phyloP scores from a whole-genome alignment of 1,140 invertebrate genomes.

The Calephelis nemesis region DNA sequence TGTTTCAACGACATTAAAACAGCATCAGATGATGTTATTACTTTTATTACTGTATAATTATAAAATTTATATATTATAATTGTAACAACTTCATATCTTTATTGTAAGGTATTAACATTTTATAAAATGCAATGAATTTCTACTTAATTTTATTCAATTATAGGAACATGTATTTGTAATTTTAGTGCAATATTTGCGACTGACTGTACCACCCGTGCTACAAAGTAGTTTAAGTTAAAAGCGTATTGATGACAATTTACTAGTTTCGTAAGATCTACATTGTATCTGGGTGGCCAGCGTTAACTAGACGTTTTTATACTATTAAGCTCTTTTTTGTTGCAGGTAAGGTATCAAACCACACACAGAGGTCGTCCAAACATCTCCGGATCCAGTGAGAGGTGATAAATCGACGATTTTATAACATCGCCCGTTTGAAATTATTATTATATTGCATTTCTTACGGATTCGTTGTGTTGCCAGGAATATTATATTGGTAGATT shows the following conservation, averaged over 20 bases:
- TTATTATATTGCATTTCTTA: too few species aligned
- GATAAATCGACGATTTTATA: conserved; percentile 44
- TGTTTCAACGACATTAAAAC: too few species aligned
- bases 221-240: conserved; percentile 14
- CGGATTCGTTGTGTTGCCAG: neutral
- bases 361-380: conserved; percentile 35
- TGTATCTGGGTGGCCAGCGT: conserved; percentile 15
- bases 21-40: too few species aligned
- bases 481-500: too few species aligned
- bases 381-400: conserved; percentile 32
- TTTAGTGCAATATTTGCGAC: neutral
- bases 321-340: conserved; percentile 43
- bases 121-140: too few species aligned
- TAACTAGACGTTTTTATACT: conserved; percentile 18
- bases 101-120: too few species aligned
- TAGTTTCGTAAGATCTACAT: conserved; percentile 10
- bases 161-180: too few species aligned
- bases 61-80: too few species aligned
- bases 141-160: too few species aligned
- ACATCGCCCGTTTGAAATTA: neutral
- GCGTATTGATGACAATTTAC: conserved; percentile 15
- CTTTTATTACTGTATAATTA: too few species aligned
- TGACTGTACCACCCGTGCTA: neutral
- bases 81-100: too few species aligned
- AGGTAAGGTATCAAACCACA: conserved; percentile 49